phyloP scores from a whole-genome alignment of 2,113 vertebrate genomes.

The Athene cunicularia region DNA sequence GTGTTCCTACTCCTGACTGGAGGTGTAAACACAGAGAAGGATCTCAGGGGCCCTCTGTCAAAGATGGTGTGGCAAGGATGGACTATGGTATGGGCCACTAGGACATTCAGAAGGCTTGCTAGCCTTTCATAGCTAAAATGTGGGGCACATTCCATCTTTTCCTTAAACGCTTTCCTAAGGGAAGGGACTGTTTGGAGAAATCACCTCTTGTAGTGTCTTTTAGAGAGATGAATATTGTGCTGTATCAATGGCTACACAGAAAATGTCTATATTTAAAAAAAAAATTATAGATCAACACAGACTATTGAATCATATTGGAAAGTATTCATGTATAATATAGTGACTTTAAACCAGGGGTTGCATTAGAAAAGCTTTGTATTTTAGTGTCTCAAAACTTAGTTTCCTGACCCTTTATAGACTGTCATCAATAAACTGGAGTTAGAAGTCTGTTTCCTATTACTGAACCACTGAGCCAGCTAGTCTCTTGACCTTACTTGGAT shows the following conservation, averaged over 20 bases:
- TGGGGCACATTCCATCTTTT: not conserved
- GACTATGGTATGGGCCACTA: not conserved
- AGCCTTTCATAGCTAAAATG: not conserved
- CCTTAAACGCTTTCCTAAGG: not conserved
- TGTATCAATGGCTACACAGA: not conserved
- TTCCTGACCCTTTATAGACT: not conserved
- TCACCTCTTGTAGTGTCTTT: not conserved
- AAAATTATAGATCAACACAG: not conserved
- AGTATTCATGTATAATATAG: not conserved
- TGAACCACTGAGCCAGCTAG: conserved; percentile 23
- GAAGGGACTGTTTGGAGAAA: not conserved
- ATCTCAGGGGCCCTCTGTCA: not conserved
- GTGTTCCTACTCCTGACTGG: not conserved
- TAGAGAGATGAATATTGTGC: not conserved
- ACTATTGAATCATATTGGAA: not conserved
- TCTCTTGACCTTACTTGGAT: conserved; percentile 30
- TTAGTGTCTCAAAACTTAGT: not conserved
- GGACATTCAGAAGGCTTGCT: not conserved
- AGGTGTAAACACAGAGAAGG: not conserved
- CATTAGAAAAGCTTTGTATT: not conserved
- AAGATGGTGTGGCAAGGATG: not conserved
- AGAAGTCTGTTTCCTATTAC: conserved; percentile 4
- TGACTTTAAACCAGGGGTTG: not conserved
- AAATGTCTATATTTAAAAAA: not conserved
- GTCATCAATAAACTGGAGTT: not conserved